These are phyloP conservation scores for Oreocharis arfaki DNA, from an alignment of 2,113 vertebrate species.

Conservation along the genomic window DNA sequence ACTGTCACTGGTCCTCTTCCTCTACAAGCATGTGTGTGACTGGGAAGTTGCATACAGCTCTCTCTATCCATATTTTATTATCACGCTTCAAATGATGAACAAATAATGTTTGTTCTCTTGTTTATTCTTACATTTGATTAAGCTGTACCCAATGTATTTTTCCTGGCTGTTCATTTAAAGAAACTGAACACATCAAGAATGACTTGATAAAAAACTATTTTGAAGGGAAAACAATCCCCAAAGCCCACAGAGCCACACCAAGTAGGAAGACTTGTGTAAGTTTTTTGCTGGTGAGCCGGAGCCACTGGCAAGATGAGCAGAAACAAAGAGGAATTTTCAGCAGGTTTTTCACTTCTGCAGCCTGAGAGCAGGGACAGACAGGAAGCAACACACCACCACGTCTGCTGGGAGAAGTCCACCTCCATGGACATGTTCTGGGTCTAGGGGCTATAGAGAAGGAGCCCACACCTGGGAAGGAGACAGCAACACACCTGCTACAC, in stretches of 20 bases:
- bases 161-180: not conserved
- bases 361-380: not conserved
- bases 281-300: not conserved
- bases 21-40: not conserved
- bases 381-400: accelerated
- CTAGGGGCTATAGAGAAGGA: accelerated
- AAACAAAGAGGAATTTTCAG: not conserved
- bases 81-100: not conserved
- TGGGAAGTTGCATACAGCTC: not conserved
- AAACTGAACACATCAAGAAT: not conserved
- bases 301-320: not conserved
- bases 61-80: not conserved
- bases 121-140: not conserved
- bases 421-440: accelerated
- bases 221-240: not conserved
- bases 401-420: not conserved
- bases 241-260: not conserved
- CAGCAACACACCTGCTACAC: not conserved
- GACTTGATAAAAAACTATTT: not conserved
- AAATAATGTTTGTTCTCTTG: not conserved
- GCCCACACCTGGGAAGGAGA: not conserved
- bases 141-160: not conserved
- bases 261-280: not conserved
- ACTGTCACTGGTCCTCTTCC: not conserved
- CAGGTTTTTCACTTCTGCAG: not conserved